Evolutionary conservation across 2,888 invertebrate species (phyloP).

Genomic region (Anorthoa munda): DNA sequence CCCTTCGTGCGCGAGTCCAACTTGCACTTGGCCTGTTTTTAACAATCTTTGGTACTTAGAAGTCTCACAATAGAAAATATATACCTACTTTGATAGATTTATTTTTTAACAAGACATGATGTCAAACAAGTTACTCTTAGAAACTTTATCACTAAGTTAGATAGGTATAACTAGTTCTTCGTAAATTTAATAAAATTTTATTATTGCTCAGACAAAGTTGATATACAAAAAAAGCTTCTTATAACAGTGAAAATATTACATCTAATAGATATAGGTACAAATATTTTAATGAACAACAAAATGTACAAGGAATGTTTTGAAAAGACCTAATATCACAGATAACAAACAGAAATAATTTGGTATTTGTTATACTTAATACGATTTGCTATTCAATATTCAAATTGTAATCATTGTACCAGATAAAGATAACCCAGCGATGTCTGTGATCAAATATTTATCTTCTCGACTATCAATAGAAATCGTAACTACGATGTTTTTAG

Average conservation of each 20-base stretch:
- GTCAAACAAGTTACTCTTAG: background rate
- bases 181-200: background rate
- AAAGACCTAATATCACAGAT: background rate
- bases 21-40: too few species aligned
- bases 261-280: background rate
- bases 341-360: constrained; percentile 20
- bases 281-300: background rate
- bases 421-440: constrained; percentile 24
- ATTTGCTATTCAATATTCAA: constrained; percentile 26
- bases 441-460: constrained; percentile 30
- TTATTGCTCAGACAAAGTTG: background rate
- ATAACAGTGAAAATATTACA: background rate
- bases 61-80: constrained; percentile 21
- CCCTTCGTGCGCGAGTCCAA: too few species aligned
- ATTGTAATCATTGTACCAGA: constrained; percentile 17
- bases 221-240: background rate
- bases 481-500: constrained; percentile 1
- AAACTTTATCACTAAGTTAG: background rate
- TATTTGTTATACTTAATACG: constrained; percentile 21
- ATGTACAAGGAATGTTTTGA: background rate
- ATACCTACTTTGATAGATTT: constrained; percentile 12
- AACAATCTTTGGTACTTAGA: constrained; percentile 21
- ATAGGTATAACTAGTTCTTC: background rate
- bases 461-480: constrained; percentile 11
- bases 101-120: background rate